Percentiles rank a stretch among this genome's conserved stretches.
phyloP scores from a whole-genome alignment of 2,888 invertebrate genomes.

The Panorpa germanica region DNA sequence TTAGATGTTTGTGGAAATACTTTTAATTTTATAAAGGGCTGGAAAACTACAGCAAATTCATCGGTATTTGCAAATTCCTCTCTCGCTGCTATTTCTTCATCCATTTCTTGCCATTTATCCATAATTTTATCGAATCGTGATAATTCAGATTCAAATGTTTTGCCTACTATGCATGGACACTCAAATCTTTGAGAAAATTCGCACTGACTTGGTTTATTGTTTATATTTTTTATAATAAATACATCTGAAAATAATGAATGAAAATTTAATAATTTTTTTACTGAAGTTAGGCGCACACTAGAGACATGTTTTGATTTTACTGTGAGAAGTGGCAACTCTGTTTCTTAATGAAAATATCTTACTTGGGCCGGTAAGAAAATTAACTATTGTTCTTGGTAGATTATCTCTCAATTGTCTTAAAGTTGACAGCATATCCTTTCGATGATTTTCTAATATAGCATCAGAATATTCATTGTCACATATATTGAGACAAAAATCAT shows the following conservation, averaged over 20 bases:
- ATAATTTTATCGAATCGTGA: conserved; percentile 26
- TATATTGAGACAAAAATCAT: conserved; percentile 38
- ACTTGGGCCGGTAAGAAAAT: conserved; percentile 32
- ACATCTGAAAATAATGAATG: conserved; percentile 20
- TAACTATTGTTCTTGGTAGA: conserved; percentile 37
- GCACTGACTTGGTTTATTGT: conserved; percentile 24
- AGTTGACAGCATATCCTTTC: conserved; percentile 25
- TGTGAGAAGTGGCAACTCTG: no score
- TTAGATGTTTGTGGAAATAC: conserved; percentile 22
- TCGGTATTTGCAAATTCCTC: conserved; percentile 20
- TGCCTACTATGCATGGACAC: conserved; percentile 35
- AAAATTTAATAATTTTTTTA: no score
- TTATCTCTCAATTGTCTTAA: conserved; percentile 30
- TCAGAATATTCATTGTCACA: conserved; percentile 27
- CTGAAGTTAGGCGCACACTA: no score
- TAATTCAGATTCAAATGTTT: conserved; percentile 17
- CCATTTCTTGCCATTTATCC: conserved; percentile 29
- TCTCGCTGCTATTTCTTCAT: conserved; percentile 27
- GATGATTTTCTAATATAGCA: conserved; percentile 25
- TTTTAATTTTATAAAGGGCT: conserved; percentile 27
- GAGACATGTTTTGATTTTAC: no score
- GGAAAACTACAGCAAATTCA: conserved; percentile 36
- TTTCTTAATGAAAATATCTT: no score
- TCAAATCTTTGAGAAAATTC: conserved; percentile 23
- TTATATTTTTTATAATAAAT: conserved; percentile 21